Evolutionary conservation across 2,797 vertebrate species (phyloP).

Genomic region (Heterohyrax brucei): DNA sequence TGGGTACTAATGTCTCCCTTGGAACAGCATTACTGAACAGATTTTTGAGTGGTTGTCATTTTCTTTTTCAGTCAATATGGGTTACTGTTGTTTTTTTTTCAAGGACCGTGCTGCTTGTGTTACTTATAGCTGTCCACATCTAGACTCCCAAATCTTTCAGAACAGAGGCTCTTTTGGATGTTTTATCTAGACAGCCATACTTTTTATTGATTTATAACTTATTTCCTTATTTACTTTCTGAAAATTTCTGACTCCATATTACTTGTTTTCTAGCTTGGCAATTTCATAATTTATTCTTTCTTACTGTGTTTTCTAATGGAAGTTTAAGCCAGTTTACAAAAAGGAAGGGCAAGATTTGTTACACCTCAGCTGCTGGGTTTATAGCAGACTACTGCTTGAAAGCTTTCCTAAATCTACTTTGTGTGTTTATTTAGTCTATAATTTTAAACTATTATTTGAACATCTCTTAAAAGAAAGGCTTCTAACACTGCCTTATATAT

Average conservation of each 20-base stretch:
- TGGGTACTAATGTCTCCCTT: background rate
- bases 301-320: background rate
- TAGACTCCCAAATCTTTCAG: background rate
- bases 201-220: background rate
- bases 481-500: background rate
- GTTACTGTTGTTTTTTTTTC: background rate
- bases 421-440: background rate
- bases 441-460: background rate
- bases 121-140: background rate
- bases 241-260: background rate
- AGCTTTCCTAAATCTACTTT: background rate
- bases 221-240: background rate
- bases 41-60: background rate
- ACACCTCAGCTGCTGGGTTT: background rate
- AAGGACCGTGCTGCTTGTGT: background rate
- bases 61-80: background rate
- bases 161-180: background rate
- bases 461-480: background rate
- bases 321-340: background rate
- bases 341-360: background rate
- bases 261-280: background rate
- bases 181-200: background rate
- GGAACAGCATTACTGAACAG: background rate
- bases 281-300: conserved; percentile 18
- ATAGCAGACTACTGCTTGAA: background rate